Conservation (phyloP, 2,797 vertebrate genomes). For the Ispidina picta region DNA sequence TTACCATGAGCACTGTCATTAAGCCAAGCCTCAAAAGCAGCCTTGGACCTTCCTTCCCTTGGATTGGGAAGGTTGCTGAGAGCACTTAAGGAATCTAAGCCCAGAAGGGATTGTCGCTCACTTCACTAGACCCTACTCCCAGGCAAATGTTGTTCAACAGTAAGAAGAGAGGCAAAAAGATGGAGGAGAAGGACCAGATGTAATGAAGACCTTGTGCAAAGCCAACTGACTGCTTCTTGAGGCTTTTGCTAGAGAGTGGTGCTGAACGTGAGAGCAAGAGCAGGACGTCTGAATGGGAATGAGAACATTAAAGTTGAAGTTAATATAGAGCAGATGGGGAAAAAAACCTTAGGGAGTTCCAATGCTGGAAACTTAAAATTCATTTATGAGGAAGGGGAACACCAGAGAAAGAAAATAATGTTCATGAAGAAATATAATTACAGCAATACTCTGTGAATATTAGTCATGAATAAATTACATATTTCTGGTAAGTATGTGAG, state of each 20-base stretch:
- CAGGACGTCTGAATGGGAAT: neutral
- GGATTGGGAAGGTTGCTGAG: neutral
- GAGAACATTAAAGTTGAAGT: neutral
- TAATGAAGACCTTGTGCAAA: neutral
- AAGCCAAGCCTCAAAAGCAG: neutral
- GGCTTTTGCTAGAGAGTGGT: neutral
- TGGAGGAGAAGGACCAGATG: neutral
- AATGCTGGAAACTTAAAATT: neutral
- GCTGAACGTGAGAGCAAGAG: fast-evolving
- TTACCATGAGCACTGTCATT: neutral
- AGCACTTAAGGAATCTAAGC: neutral
- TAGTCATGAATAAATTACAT: neutral
- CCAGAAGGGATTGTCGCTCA: neutral
- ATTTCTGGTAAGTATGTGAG: neutral
- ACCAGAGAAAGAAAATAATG: neutral
- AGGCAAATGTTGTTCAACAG: neutral
- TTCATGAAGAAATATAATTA: neutral
- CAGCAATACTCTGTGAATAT: neutral
- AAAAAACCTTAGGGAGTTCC: neutral
- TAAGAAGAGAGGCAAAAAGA: neutral
- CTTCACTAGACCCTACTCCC: neutral
- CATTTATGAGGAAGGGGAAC: neutral
- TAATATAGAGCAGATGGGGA: neutral
- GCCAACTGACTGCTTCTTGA: neutral
- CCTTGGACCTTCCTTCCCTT: neutral